These are phyloP conservation scores for Siderastrea siderea DNA, from an alignment of 92 coral and sea anemone species.

Conservation along the genomic window DNA sequence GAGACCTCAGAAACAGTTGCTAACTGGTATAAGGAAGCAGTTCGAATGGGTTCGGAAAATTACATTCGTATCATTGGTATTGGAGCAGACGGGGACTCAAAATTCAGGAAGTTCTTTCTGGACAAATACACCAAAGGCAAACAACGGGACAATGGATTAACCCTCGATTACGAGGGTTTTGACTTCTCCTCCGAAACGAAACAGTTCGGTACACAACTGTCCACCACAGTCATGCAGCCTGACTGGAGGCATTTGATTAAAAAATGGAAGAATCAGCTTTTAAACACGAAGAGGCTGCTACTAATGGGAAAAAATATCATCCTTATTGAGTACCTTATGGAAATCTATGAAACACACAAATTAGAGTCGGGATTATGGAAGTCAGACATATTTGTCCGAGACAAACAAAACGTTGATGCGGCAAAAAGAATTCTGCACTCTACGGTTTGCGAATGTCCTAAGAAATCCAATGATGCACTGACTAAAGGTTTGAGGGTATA, in stretches of 20 bases:
- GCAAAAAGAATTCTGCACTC: background rate
- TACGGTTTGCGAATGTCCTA: background rate
- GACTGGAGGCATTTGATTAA: conserved; percentile 44
- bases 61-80: conserved; percentile 1
- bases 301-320: conserved; percentile 6
- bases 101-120: conserved; percentile 12
- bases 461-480: background rate
- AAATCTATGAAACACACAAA: conserved; percentile 7
- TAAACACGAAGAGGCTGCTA: conserved; percentile 7
- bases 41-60: background rate
- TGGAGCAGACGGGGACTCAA: conserved; percentile 37
- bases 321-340: conserved; percentile 25
- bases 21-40: background rate
- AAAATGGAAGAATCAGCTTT: conserved; percentile 39
- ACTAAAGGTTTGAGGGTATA: conserved; percentile 30
- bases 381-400: conserved; percentile 20
- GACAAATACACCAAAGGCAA: background rate
- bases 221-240: background rate
- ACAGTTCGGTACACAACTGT: background rate
- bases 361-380: conserved; percentile 38
- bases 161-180: background rate
- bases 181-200: background rate
- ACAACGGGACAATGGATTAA: background rate
- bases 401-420: conserved; percentile 2
- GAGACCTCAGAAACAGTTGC: background rate